Conservation (phyloP, 2,888 invertebrate species). For the Perizoma flavofasciatum region DNA sequence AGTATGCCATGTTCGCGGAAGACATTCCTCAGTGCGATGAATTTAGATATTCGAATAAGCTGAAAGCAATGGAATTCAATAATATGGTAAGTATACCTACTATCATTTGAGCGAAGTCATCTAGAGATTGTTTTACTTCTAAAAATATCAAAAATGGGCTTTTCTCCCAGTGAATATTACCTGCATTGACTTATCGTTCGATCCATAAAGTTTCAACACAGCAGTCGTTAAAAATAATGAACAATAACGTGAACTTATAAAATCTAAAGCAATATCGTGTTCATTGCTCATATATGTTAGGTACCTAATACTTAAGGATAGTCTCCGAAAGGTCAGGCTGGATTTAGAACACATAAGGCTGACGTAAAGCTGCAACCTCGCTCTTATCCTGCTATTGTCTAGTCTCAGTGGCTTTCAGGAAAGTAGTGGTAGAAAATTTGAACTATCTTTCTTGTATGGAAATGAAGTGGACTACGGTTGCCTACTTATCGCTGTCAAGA, state of each 20-base stretch:
- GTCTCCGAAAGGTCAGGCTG: conserved; percentile 10
- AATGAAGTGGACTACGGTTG: background rate
- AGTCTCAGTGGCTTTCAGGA: background rate
- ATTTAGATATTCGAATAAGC: conserved; percentile 13
- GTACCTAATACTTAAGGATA: conserved; percentile 2
- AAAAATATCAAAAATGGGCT: too few species aligned
- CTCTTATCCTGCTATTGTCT: conserved; percentile 29
- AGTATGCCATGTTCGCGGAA: conserved; percentile 11
- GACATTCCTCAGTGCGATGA: conserved; percentile 8
- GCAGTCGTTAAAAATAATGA: too few species aligned
- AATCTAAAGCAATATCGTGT: conserved; percentile 1
- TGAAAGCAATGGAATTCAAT: background rate
- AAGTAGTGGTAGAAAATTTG: background rate
- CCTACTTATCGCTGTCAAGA: too few species aligned
- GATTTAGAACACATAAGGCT: conserved; percentile 2
- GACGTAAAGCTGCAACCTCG: conserved; percentile 28
- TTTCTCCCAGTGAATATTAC: too few species aligned
- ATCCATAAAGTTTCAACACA: too few species aligned
- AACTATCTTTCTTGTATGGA: background rate
- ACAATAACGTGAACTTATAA: background rate
- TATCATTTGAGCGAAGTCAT: too few species aligned
- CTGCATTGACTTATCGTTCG: too few species aligned
- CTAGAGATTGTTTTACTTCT: too few species aligned
- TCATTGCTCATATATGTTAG: background rate
- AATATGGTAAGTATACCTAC: too few species aligned